These are phyloP conservation scores for Aegithalos caudatus DNA, from an alignment of 2,113 vertebrate genomes.

Conservation along the genomic window DNA sequence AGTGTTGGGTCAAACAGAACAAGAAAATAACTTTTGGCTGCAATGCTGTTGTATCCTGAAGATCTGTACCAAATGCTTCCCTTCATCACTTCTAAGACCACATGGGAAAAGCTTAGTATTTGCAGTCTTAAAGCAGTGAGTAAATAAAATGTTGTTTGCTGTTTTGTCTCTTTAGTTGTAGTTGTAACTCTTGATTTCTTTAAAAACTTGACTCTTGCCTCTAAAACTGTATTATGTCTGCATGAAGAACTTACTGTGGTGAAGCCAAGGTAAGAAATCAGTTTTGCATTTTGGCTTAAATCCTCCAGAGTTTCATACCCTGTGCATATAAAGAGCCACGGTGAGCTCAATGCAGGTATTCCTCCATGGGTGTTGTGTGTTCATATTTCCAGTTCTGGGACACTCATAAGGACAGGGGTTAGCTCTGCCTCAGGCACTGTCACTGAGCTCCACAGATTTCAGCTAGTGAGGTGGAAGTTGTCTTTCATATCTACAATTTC, in stretches of 20 bases:
- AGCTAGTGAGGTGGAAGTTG: background rate
- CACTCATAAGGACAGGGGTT: background rate
- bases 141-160: background rate
- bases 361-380: background rate
- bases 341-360: background rate
- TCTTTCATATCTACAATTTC: background rate
- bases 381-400: background rate
- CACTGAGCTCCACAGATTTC: background rate
- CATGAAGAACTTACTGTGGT: background rate
- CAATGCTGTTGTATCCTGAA: fast-evolving
- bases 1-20: background rate
- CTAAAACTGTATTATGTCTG: background rate
- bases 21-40: background rate
- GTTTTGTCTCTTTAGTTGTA: background rate
- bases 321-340: background rate
- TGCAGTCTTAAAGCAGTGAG: background rate
- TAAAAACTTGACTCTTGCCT: background rate
- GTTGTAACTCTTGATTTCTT: background rate
- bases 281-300: background rate
- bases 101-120: background rate
- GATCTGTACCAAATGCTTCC: background rate
- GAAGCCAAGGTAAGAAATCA: background rate
- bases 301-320: background rate
- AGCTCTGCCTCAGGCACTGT: background rate
- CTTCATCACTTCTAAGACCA: background rate